Base-by-base conservation (phyloP, 1,140 invertebrate genomes). In the Diorhabda elongata region DNA sequence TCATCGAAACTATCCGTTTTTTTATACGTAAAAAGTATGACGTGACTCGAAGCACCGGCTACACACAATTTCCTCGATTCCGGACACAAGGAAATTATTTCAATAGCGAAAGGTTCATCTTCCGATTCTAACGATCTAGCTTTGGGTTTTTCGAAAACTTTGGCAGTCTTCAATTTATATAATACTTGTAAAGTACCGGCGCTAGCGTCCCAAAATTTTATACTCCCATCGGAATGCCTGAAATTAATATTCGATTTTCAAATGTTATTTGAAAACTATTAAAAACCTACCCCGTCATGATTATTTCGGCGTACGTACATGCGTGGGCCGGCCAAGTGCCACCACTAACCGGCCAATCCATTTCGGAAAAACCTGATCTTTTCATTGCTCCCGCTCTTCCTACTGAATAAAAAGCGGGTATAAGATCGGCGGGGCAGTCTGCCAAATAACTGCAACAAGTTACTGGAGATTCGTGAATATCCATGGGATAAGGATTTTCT, bases 401-500 rank as follows among this genome's bases (percentile, higher is more conserved):
- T 3, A 81, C 89, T 7, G 91, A 91, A 82, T 94, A 95, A 76
- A 96, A 88, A 58, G 92, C 92, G 69, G 91, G 91, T 75, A 99
- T 97, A 76, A 99, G 87, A 84, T 99, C 97, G 64, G 93, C 92
- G 44, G 97, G 97, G 83, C 97, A 99, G 84, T 99, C 96, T 56
- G 96, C 95, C 78, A 98, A 90, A 85, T 99, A 99, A 66, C 91
- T 89, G 83, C 96, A 97, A 84, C 92, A 96, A 61, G 97, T 98
- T 67, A 99, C 96, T 45, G 96, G 92, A 65, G 95, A 97, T 84
- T 98, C 97, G 83, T 99, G 97, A 73, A 99, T 88, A 84, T 99
- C 97, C 96, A 99, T 98, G 58, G 97, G 94, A 86, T 99, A 98
- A 59, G 97, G 98, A 86, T 98, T 98, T 83, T 99, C 96, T 85